These are phyloP conservation scores for Lasioglossum marginatum DNA, from an alignment of 2,888 invertebrate genomes.

Conservation along the genomic window DNA sequence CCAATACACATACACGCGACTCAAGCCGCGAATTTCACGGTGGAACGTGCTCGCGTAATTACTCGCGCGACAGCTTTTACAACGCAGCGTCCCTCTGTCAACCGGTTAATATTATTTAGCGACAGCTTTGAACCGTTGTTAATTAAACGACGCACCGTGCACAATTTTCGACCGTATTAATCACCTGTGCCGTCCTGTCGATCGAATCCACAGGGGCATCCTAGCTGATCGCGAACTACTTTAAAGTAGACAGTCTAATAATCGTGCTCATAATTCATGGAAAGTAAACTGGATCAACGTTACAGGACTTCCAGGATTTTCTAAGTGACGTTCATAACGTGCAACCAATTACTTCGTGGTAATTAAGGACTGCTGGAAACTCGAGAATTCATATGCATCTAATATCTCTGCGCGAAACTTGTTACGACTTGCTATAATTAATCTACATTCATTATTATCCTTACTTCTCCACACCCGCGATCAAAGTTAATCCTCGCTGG, in stretches of 20 bases:
- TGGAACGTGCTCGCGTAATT: background rate
- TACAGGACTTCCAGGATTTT: background rate
- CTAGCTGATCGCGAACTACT: background rate
- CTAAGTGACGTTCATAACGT: background rate
- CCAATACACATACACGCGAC: background rate
- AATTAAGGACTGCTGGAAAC: background rate
- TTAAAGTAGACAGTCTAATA: background rate
- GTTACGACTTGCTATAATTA: background rate
- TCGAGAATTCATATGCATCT: background rate
- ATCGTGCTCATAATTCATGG: background rate
- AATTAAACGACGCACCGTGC: constrained; percentile 28
- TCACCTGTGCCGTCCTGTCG: background rate
- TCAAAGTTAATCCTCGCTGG: background rate
- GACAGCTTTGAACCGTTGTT: constrained; percentile 14
- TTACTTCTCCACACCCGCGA: background rate
- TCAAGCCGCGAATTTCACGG: constrained; percentile 10
- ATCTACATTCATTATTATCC: background rate
- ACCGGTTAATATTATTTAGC: constrained; percentile 26
- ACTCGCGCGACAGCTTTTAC: background rate
- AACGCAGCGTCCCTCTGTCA: background rate
- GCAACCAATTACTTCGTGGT: background rate
- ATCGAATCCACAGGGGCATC: background rate
- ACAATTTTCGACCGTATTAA: constrained; percentile 35
- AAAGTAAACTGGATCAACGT: background rate
- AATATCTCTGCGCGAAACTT: background rate